phyloP scores from a whole-genome alignment of 2,797 vertebrate species.

The Argentina silus region DNA sequence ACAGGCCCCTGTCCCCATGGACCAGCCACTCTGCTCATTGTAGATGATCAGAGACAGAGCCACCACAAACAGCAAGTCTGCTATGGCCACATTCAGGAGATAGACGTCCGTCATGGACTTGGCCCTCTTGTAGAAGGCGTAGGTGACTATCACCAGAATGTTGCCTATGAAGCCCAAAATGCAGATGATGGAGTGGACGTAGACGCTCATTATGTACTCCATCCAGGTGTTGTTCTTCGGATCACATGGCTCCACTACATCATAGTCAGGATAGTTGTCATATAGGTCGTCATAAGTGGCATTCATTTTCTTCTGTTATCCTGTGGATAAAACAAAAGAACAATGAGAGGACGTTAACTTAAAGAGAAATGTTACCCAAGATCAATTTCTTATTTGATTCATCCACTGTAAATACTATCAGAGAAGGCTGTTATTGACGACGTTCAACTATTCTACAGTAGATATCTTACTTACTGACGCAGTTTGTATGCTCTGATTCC shows the following conservation, averaged over 20 bases:
- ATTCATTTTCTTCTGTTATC: not conserved
- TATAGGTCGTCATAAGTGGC: accelerated
- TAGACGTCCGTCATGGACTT: conserved; percentile 92
- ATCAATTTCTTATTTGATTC: no score
- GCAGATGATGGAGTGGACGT: conserved; percentile 81
- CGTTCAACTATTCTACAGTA: no score
- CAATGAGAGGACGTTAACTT: no score
- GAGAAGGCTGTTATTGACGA: no score
- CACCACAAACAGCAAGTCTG: conserved; percentile 88
- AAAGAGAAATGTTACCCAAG: no score
- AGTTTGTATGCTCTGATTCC: no score
- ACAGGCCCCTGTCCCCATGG: conserved; percentile 79
- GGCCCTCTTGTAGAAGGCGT: conserved; percentile 83
- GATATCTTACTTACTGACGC: no score
- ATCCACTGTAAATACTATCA: no score
- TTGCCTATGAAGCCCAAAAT: conserved; percentile 87
- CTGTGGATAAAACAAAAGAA: conserved; percentile 4
- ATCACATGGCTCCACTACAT: not conserved
- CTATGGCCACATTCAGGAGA: conserved; percentile 89
- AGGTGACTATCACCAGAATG: conserved; percentile 86
- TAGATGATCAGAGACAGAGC: conserved; percentile 83
- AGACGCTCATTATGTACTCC: conserved; percentile 49
- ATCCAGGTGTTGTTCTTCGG: not conserved
- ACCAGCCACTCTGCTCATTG: conserved; percentile 81
- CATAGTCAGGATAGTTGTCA: not conserved